Percentiles rank a stretch among this genome's conserved stretches.
Evolutionary conservation across 2,888 invertebrate genomes (phyloP).

Genomic region (Ptilodon capucinus): DNA sequence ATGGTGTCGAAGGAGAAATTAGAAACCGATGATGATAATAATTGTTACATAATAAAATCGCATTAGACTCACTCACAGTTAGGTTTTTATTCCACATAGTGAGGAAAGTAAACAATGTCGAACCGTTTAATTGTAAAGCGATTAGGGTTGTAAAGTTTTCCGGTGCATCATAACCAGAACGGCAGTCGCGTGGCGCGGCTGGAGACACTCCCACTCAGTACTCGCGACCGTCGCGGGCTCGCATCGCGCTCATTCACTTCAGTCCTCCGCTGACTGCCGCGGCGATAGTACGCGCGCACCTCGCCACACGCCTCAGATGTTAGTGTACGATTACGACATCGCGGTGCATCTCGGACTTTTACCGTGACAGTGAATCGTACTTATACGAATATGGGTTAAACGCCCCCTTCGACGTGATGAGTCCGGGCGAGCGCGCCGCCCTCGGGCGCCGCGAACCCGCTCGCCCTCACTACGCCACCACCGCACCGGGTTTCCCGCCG

Average conservation of each 20-base stretch:
- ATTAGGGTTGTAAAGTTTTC: slow-evolving; percentile 78
- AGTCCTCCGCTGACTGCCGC: slow-evolving; percentile 75
- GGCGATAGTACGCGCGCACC: slow-evolving; percentile 68
- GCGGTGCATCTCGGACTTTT: slow-evolving; percentile 67
- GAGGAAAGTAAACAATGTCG: slow-evolving; percentile 71
- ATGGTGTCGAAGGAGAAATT: neutral
- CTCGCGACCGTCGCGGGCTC: slow-evolving; percentile 63
- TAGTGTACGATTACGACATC: slow-evolving; percentile 80
- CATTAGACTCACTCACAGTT: too few relatives aligned
- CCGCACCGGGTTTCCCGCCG: slow-evolving; percentile 78
- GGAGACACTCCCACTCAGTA: slow-evolving; percentile 70
- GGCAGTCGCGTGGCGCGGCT: slow-evolving; percentile 62
- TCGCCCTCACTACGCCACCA: slow-evolving; percentile 77
- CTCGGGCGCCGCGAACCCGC: slow-evolving; percentile 79
- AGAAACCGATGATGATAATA: neutral
- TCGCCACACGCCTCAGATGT: slow-evolving; percentile 69
- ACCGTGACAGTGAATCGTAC: slow-evolving; percentile 77
- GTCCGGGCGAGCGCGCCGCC: slow-evolving; percentile 81
- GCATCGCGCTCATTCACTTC: slow-evolving; percentile 75
- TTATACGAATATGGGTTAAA: slow-evolving; percentile 88
- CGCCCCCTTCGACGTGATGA: slow-evolving; percentile 76
- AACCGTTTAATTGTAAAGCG: slow-evolving; percentile 71
- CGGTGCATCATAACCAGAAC: slow-evolving; percentile 66
- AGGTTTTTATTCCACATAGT: slow-evolving; percentile 35
- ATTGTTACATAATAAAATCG: too few relatives aligned